phyloP scores from a whole-genome alignment of 2,113 vertebrate species.

The Microcebus ravelobensis region DNA sequence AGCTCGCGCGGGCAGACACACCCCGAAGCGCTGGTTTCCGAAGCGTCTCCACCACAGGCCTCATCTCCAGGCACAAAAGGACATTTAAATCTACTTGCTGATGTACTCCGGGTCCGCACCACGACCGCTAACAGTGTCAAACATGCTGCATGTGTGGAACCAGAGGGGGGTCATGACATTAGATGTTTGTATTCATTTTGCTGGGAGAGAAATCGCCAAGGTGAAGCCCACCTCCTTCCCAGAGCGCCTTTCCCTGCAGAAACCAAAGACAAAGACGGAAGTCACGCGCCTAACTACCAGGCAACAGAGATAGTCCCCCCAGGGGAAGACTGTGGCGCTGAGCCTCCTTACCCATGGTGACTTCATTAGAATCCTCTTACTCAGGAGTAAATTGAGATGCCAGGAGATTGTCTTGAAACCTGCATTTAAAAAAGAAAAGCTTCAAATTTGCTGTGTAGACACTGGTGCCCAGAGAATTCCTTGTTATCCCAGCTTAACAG shows the following conservation, averaged over 20 bases:
- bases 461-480: neutral
- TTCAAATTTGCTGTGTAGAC: neutral
- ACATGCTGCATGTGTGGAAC: conserved; percentile 68
- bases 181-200: conserved; percentile 73
- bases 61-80: conserved; percentile 53
- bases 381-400: neutral
- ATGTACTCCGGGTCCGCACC: conserved; percentile 47
- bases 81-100: conserved; percentile 67
- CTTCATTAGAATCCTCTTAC: conserved; percentile 31
- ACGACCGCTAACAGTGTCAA: conserved; percentile 30
- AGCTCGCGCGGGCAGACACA: neutral
- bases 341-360: neutral
- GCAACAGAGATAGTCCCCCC: neutral
- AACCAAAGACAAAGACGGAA: conserved; percentile 20
- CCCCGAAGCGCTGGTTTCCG: too few species aligned
- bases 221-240: conserved; percentile 70
- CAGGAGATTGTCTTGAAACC: conserved; percentile 16
- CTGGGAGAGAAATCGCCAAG: conserved; percentile 56
- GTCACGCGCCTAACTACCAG: neutral
- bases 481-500: neutral
- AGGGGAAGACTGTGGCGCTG: fast-evolving
- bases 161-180: neutral
- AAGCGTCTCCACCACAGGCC: neutral
- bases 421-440: conserved; percentile 4
- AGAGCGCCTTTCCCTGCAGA: neutral